Evolutionary conservation across 2,888 invertebrate genomes (phyloP), one percentile per base, ranked within the genome.

Genomic region (Lucinisca nassula): DNA sequence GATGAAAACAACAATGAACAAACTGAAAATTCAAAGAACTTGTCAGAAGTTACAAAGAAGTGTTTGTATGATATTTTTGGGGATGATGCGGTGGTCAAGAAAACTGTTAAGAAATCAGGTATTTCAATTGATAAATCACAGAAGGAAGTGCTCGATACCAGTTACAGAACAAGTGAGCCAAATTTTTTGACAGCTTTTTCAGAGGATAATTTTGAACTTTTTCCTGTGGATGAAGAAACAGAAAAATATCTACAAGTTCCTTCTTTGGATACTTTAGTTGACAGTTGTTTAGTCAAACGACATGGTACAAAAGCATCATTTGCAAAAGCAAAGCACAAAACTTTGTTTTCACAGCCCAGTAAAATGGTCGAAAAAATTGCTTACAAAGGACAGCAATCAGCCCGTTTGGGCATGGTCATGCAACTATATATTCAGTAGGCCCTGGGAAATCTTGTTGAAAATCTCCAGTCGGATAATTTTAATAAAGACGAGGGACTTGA

Each of bases 321-420:
- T 81, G 58, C 58, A 2, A 88, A 75, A 75, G 24, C 35, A 35
- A 79, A 79, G 27, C 77, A 72, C 0, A 85, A 84, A 73, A 27
- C 12, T 32, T 49, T 85, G 17, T 61, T 37, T 75, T 17, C 32
- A 35, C 87, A 87, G 38, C 87, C 87, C 0, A 51, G 37, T 35
- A 84, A 87, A 81, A 84, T 77, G 77, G 40, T 87, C 0, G 84
- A 87, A n/a, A 87, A 82, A 24, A 82, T 84, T n/a, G 79, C 80
- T 0, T 85, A 79, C 55, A 82, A 82, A 49, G 88, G 84, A 30
- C 84, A 82, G 38, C 84, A 84, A n/a, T 79, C 88, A 17, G 74
- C 84, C 14, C 32, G 82, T 35, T 49, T n/a, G n/a, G n/a, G n/a
- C n/a, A n/a, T n/a, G n/a, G n/a, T n/a, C n/a, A n/a, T n/a, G n/a